Evolutionary conservation across 2,888 invertebrate species (phyloP), one percentile per base, ranked within the genome.

Genomic region (Synergus japonicus): DNA sequence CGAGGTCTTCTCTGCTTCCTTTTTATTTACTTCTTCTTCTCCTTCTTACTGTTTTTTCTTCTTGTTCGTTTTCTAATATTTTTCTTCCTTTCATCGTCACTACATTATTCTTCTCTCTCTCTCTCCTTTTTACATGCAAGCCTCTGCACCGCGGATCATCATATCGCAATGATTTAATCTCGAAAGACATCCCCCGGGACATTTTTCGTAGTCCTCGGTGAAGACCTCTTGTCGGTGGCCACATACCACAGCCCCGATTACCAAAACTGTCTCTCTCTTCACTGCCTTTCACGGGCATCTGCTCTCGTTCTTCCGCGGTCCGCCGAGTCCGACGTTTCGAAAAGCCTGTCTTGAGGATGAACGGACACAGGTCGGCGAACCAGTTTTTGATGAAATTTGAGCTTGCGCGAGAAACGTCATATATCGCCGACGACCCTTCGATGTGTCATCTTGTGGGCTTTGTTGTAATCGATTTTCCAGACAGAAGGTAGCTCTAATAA

Each of bases 241-340:
- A 49, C 69, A 49, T 69, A 69, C 69, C 15, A 69, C 29, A 58
- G 60, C 84, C 85, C 84, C 89, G 88, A 88, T 89, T 90, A 90
- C 86, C 87, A 88, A 88, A 88, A 86, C 88, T 88, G 88, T 89
- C 89, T 86, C 83, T 89, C 88, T 84, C 84, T 86, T 87, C 87
- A 85, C 84, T 89, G 84, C 88, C 87, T 87, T 89, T 88, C 85
- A 88, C 89, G 87, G 87, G 80, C 87, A 87, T 85, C 86, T 88
- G 87, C 84, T 76, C 80, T 83, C 83, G 78, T 83, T 81, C 76
- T 43, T 67, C 82, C 83, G 83, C 83, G 83, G 81, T 85, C 79
- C 84, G 81, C 81, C 81, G 81, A 80, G 80, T 83, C 80, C 18
- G 67, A 43, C 46, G 67, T 66, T 66, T 66, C 41, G 8, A 66